These are phyloP conservation scores for Musca domestica DNA, from an alignment of 1,140 invertebrate genomes.

Conservation along the genomic window DNA sequence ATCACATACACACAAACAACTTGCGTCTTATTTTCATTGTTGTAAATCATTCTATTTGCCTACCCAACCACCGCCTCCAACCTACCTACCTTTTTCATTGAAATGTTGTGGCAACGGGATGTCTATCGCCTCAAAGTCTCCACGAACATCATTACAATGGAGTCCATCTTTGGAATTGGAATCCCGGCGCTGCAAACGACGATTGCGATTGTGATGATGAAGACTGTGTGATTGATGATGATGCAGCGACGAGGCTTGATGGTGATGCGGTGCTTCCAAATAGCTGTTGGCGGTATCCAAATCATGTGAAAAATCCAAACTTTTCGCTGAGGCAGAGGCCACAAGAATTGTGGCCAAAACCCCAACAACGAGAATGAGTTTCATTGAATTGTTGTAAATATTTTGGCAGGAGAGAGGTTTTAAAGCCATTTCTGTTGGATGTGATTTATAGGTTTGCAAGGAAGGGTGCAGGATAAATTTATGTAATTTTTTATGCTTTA, in stretches of 20 bases:
- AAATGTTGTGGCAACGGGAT: constrained; percentile 42
- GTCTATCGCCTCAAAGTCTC: constrained; percentile 49
- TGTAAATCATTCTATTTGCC: too few relatives aligned
- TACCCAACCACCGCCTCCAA: too few relatives aligned
- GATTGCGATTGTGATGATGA: constrained; percentile 38
- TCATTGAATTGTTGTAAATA: neutral
- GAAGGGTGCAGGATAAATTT: neutral
- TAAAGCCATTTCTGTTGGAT: neutral
- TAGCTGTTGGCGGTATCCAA: neutral
- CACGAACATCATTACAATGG: constrained; percentile 44
- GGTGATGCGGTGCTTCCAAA: constrained; percentile 24
- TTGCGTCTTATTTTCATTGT: neutral
- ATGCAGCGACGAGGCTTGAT: constrained; percentile 20
- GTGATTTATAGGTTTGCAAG: neutral
- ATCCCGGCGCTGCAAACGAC: constrained; percentile 46
- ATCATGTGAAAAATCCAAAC: constrained; percentile 14
- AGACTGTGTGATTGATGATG: constrained; percentile 30
- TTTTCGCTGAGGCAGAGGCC: constrained; percentile 4
- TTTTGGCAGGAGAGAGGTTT: neutral
- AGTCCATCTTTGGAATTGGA: constrained; percentile 33
- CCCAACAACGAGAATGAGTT: constrained; percentile 3
- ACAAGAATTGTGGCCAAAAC: constrained; percentile 12
- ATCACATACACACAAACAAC: neutral
- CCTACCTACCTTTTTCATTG: constrained; percentile 46
- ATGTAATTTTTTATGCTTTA: neutral